These are phyloP conservation scores for Mesochorus sp. DNA, from an alignment of 2,888 invertebrate genomes.

Conservation along the genomic window DNA sequence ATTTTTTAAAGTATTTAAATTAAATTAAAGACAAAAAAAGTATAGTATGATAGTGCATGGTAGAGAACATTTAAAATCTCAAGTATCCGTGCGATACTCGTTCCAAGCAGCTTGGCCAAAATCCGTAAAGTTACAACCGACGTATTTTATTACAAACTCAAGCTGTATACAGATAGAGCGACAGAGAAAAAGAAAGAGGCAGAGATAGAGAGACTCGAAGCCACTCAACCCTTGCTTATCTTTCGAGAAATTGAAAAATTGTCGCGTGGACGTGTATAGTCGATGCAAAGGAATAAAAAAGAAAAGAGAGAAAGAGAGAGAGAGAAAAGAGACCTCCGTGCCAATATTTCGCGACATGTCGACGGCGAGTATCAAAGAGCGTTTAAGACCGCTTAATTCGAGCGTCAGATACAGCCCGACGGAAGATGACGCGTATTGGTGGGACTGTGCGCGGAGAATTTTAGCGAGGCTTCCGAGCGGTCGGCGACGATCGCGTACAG, in stretches of 20 bases:
- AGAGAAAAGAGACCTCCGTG: no score
- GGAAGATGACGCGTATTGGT: conserved; percentile 34
- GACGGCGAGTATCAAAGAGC: conserved; percentile 75
- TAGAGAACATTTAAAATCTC: neutral
- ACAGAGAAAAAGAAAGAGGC: neutral
- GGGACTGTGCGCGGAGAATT: conserved; percentile 34
- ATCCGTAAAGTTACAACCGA: conserved; percentile 54
- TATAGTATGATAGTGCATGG: no score
- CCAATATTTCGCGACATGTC: conserved; percentile 70
- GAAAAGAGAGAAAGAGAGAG: conserved; percentile 8
- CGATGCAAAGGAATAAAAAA: neutral
- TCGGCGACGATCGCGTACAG: conserved; percentile 34
- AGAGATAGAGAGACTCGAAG: neutral
- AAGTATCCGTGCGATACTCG: neutral
- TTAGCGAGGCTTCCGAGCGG: no score
- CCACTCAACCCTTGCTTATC: neutral
- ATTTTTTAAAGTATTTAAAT: no score
- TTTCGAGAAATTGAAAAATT: conserved; percentile 58
- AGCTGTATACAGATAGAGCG: neutral
- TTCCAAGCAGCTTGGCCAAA: conserved; percentile 14
- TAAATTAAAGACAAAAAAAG: no score
- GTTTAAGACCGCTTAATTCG: conserved; percentile 75
- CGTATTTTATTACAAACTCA: conserved; percentile 53
- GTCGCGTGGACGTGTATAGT: conserved; percentile 40
- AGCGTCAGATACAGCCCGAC: conserved; percentile 34